Conservation (phyloP, 2,888 invertebrate genomes). For the Anorthoa munda region DNA sequence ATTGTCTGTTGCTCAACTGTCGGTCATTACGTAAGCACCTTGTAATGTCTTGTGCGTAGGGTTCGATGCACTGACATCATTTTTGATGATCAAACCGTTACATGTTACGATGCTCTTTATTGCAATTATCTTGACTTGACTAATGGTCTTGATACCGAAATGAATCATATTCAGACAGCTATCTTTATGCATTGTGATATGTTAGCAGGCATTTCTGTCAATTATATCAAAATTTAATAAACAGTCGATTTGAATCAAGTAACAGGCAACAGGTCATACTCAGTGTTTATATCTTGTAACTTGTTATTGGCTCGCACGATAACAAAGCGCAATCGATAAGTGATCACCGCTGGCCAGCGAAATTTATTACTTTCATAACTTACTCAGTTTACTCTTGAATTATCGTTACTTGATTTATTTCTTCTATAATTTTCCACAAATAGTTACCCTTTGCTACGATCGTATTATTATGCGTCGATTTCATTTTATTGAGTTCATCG, state of each 20-base stretch:
- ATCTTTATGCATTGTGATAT: conserved; percentile 23
- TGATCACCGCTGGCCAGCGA: conserved; percentile 65
- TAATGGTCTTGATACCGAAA: conserved; percentile 30
- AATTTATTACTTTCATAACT: conserved; percentile 74
- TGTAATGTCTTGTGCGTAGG: conserved; percentile 79
- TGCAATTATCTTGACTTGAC: conserved; percentile 43
- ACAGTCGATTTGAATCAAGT: conserved; percentile 31
- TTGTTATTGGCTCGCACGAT: conserved; percentile 61
- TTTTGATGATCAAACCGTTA: conserved; percentile 65
- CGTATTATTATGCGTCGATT: conserved; percentile 49
- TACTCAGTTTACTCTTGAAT: conserved; percentile 67
- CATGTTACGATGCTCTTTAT: conserved; percentile 40
- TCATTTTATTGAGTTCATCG: conserved; percentile 72
- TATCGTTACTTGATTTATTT: conserved; percentile 70
- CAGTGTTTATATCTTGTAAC: conserved; percentile 45
- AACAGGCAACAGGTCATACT: conserved; percentile 44
- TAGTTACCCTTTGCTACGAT: conserved; percentile 63
- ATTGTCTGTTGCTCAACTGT: conserved; percentile 87
- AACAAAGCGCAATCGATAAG: conserved; percentile 69
- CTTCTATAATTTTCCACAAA: conserved; percentile 67
- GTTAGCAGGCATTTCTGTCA: conserved; percentile 31
- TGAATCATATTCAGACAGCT: conserved; percentile 19
- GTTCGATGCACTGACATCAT: conserved; percentile 82
- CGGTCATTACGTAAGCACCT: conserved; percentile 82
- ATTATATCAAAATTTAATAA: conserved; percentile 30